A percentile compares a stretch with the other conserved stretches of the same genome.
phyloP scores from a whole-genome alignment of 2,888 invertebrate species.

The Xylophagus ater region DNA sequence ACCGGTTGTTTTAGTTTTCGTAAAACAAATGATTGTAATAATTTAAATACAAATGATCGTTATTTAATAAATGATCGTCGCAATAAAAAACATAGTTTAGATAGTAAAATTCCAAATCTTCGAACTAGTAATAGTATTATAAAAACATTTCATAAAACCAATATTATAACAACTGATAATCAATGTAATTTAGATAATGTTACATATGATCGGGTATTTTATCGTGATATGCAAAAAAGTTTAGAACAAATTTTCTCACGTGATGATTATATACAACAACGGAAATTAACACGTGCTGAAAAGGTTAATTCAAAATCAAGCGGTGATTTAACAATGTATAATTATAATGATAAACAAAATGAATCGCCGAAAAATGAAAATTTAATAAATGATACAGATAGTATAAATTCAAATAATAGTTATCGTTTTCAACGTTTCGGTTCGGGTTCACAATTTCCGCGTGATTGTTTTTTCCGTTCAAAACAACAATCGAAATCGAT shows the following conservation, averaged over 20 bases:
- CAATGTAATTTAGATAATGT: conserved; percentile 25
- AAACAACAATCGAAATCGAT: conserved; percentile 25
- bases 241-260: conserved; percentile 32
- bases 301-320: conserved; percentile 37
- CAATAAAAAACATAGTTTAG: conserved; percentile 35
- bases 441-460: conserved; percentile 37
- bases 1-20: conserved; percentile 33
- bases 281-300: conserved; percentile 22
- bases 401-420: conserved; percentile 13
- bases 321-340: conserved; percentile 37
- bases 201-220: conserved; percentile 37
- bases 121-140: conserved; percentile 9
- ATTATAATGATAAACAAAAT: conserved; percentile 19
- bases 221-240: conserved; percentile 31
- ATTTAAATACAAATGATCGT: conserved; percentile 3
- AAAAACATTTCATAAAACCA: no score
- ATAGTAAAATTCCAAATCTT: conserved; percentile 29
- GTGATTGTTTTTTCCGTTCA: conserved; percentile 34
- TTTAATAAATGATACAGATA: conserved; percentile 17
- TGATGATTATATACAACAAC: conserved; percentile 16
- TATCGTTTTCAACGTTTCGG: conserved; percentile 33
- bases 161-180: background rate
- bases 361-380: conserved; percentile 18
- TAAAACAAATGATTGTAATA: conserved; percentile 18
- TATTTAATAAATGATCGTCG: conserved; percentile 16